These are phyloP conservation scores for Bellardia bayeri DNA, from an alignment of 2,888 invertebrate genomes.

Conservation along the genomic window DNA sequence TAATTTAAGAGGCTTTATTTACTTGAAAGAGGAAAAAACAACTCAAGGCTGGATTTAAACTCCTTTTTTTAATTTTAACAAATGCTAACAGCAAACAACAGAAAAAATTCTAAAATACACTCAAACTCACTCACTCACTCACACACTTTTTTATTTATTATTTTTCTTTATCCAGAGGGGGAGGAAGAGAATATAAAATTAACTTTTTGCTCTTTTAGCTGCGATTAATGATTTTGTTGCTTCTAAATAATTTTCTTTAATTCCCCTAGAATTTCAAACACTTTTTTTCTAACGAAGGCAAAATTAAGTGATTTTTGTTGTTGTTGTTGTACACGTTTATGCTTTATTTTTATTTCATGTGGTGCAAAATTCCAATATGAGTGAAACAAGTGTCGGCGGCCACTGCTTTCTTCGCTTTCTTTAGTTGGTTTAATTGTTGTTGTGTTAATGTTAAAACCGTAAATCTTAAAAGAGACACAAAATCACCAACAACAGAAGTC, in stretches of 20 bases:
- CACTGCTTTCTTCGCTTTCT: background rate
- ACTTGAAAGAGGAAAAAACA: background rate
- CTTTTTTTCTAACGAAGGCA: background rate
- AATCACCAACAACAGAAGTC: background rate
- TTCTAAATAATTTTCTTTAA: background rate
- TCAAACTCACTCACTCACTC: background rate
- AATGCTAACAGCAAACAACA: conserved; percentile 16
- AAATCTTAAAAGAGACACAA: conserved; percentile 21
- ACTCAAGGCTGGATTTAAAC: background rate
- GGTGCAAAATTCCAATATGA: conserved; percentile 28
- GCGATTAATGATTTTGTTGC: background rate
- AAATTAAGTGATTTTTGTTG: background rate
- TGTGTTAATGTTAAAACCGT: background rate
- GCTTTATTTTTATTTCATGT: background rate
- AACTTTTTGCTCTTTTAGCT: conserved; percentile 21
- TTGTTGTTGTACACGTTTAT: background rate
- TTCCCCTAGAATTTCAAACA: background rate
- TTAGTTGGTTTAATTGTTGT: background rate
- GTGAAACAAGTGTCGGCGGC: conserved; percentile 5
- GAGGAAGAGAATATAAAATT: background rate
- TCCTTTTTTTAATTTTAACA: background rate
- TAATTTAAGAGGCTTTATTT: background rate
- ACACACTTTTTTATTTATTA: conserved; percentile 26
- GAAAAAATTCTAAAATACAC: background rate
- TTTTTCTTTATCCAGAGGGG: background rate